phyloP scores from a whole-genome alignment of 2,888 invertebrate species.

The Hemithea aestivaria region DNA sequence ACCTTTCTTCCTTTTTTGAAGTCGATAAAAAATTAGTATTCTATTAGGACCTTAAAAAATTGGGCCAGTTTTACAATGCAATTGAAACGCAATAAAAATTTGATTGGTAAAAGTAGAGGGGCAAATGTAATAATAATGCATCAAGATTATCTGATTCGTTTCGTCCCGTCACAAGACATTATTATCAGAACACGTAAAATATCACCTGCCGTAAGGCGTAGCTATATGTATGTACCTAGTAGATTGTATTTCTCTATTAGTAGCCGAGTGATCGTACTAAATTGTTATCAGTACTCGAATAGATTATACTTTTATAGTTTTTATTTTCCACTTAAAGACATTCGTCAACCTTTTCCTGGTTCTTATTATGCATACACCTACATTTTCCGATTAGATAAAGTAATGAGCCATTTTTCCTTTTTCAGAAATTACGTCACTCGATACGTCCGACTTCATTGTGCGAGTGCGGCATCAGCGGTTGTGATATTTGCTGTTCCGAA shows the following conservation, averaged over 20 bases:
- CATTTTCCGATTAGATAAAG: slow-evolving; percentile 17
- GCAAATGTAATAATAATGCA: slow-evolving; percentile 14
- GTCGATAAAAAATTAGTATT: too few relatives aligned
- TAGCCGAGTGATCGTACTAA: slow-evolving; percentile 14
- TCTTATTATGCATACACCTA: background rate
- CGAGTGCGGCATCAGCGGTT: slow-evolving; percentile 89
- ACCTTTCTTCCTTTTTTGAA: too few relatives aligned
- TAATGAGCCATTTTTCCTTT: slow-evolving; percentile 13
- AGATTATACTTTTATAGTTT: slow-evolving; percentile 2
- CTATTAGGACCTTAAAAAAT: too few relatives aligned
- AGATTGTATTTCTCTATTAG: slow-evolving; percentile 14
- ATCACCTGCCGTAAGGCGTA: slow-evolving; percentile 5
- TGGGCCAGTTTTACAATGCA: too few relatives aligned
- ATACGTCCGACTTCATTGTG: slow-evolving; percentile 85
- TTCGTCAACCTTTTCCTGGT: slow-evolving; percentile 2
- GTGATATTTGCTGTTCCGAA: slow-evolving; percentile 79
- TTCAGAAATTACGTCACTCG: slow-evolving; percentile 87
- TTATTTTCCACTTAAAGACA: slow-evolving; percentile 13
- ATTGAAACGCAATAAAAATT: too few relatives aligned
- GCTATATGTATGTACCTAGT: too few relatives aligned
- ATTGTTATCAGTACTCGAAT: slow-evolving; percentile 12
- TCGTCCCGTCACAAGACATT: slow-evolving; percentile 1
- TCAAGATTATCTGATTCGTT: slow-evolving; percentile 18
- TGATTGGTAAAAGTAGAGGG: too few relatives aligned
- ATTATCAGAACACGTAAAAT: slow-evolving; percentile 9